Conservation (phyloP, 2,888 invertebrate species). For the Dascillus cervinus region DNA sequence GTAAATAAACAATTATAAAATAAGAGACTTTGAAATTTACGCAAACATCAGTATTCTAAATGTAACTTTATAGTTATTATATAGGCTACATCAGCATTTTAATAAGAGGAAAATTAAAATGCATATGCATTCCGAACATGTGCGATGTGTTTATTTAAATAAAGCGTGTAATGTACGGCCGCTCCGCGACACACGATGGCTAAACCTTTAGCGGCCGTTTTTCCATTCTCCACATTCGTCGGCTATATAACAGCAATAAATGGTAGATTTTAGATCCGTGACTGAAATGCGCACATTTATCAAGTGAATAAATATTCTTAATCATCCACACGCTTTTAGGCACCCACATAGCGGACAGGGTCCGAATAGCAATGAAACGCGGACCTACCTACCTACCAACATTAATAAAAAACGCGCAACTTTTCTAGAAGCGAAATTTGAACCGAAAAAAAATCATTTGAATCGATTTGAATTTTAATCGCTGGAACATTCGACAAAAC, state of each 20-base stretch:
- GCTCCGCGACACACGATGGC: too few species aligned
- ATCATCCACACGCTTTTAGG: not conserved
- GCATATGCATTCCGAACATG: constrained; percentile 6
- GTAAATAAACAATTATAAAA: constrained; percentile 9
- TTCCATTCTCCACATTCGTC: too few species aligned
- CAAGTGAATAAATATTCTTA: constrained; percentile 9
- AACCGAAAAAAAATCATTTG: too few species aligned
- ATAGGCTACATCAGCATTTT: too few species aligned
- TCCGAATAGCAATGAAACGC: too few species aligned
- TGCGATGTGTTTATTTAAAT: constrained; percentile 2
- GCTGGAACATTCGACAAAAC: constrained; percentile 2
- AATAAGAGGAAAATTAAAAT: too few species aligned
- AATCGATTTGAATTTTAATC: constrained; percentile 16
- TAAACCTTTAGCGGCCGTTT: too few species aligned
- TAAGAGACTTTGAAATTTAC: constrained; percentile 12
- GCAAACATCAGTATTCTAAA: constrained; percentile 7
- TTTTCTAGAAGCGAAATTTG: too few species aligned
- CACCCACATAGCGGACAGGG: not conserved
- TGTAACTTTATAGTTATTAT: not conserved
- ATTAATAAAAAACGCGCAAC: too few species aligned
- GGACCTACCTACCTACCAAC: too few species aligned
- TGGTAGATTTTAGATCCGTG: constrained; percentile 10
- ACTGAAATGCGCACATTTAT: constrained; percentile 11
- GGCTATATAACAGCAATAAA: too few species aligned
- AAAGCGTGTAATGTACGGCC: constrained; percentile 1